A percentile compares a stretch with the other conserved stretches of the same genome.
phyloP scores from a whole-genome alignment of 2,888 invertebrate species.

The Acanthosepion esculentum region DNA sequence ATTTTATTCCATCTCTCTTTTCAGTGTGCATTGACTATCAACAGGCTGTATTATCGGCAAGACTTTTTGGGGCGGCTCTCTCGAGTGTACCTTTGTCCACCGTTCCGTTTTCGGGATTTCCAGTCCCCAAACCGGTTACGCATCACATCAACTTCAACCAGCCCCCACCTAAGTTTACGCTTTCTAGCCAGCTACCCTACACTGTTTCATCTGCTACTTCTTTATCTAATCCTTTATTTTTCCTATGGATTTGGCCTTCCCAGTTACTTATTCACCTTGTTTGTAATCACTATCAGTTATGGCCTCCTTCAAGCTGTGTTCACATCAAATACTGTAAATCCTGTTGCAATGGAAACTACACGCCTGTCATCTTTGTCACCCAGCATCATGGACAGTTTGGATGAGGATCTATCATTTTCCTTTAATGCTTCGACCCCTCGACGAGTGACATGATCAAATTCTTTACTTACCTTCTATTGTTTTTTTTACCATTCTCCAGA shows the following conservation, averaged over 20 bases:
- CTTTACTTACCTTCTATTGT: not conserved
- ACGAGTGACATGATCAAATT: not conserved
- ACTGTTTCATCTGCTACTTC: conserved; percentile 78
- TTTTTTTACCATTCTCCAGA: not conserved
- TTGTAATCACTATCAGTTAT: conserved; percentile 56
- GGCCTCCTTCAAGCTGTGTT: conserved; percentile 57
- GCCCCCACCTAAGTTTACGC: conserved; percentile 75
- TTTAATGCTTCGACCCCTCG: not conserved
- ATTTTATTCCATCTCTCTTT: conserved; percentile 68
- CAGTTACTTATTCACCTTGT: conserved; percentile 59
- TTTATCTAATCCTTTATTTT: conserved; percentile 68
- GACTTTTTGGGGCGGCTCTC: conserved; percentile 65
- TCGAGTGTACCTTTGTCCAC: conserved; percentile 63
- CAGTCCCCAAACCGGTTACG: conserved; percentile 67
- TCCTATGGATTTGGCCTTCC: conserved; percentile 61
- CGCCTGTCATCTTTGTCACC: not conserved
- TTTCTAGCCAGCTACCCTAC: conserved; percentile 81
- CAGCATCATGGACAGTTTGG: not conserved
- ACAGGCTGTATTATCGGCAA: conserved; percentile 78
- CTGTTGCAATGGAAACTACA: not conserved
- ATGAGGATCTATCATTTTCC: not conserved
- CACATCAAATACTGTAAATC: not conserved
- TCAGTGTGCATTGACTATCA: conserved; percentile 83
- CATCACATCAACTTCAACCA: conserved; percentile 53
- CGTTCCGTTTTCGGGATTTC: conserved; percentile 49